A percentile compares a stretch with the other conserved stretches of the same genome.
These are phyloP conservation scores for Mirza zaza DNA, from an alignment of 2,113 vertebrate genomes.

Conservation along the genomic window DNA sequence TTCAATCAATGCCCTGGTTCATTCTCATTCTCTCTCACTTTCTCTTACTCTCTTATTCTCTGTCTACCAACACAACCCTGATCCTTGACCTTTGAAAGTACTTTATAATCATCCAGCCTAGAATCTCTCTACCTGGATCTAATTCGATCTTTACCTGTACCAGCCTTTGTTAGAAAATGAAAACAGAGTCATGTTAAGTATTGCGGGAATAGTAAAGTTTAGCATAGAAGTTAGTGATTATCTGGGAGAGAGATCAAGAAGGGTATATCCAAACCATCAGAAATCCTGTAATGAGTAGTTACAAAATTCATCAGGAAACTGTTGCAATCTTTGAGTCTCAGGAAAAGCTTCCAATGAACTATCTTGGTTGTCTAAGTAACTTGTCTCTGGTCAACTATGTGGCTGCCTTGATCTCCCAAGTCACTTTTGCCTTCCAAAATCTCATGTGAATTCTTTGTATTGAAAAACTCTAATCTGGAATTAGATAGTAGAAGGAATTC, in stretches of 20 bases:
- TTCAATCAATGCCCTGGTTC: not conserved
- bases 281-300: not conserved
- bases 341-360: not conserved
- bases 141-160: not conserved
- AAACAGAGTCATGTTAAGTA: not conserved
- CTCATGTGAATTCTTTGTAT: not conserved
- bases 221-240: not conserved
- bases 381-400: not conserved
- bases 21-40: not conserved
- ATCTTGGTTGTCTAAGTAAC: not conserved
- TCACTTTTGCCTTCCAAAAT: not conserved
- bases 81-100: not conserved
- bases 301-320: not conserved
- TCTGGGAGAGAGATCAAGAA: not conserved
- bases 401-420: not conserved
- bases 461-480: not conserved
- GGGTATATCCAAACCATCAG: not conserved
- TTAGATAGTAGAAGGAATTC: not conserved
- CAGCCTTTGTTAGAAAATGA: not conserved
- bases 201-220: not conserved
- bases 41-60: not conserved
- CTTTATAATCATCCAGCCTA: not conserved
- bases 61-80: not conserved
- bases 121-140: not conserved
- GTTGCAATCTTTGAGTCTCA: not conserved